A percentile compares a stretch with the other conserved stretches of the same genome.
Evolutionary conservation across 2,113 vertebrate species (phyloP).

Genomic region (Gallinago media): DNA sequence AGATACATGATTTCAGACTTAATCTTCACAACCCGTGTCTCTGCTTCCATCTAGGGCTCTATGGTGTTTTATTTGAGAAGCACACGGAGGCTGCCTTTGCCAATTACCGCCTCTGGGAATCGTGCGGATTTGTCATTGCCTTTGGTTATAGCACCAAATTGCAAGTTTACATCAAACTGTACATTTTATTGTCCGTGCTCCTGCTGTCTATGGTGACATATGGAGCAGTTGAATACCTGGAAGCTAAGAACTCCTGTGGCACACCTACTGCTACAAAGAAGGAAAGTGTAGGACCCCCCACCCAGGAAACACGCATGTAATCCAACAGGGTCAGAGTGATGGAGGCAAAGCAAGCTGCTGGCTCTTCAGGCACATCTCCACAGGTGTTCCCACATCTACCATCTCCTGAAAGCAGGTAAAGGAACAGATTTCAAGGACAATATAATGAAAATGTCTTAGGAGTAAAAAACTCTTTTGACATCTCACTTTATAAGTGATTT

Average conservation of each 20-base stretch:
- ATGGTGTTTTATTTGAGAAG: conserved; percentile 85
- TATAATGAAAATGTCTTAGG: neutral
- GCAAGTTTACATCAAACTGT: conserved; percentile 86
- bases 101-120: conserved; percentile 95
- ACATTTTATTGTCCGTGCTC: conserved; percentile 82
- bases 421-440: neutral
- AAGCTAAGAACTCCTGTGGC: conserved; percentile 49
- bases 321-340: neutral
- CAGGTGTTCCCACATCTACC: neutral
- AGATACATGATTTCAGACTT: neutral
- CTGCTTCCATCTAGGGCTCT: conserved; percentile 81
- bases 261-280: neutral
- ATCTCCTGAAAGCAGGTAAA: neutral
- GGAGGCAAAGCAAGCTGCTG: neutral
- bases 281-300: neutral
- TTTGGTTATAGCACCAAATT: conserved; percentile 90
- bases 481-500: neutral
- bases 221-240: conserved; percentile 80
- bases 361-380: neutral
- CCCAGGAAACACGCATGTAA: neutral
- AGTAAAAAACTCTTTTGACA: neutral
- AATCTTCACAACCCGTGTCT: neutral
- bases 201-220: conserved; percentile 75
- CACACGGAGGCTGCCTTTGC: conserved; percentile 93
- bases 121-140: conserved; percentile 88